A percentile compares a stretch with the other conserved stretches of the same genome.
Evolutionary conservation across 2,888 invertebrate genomes (phyloP).

Genomic region (Siphlonurus alternatus): DNA sequence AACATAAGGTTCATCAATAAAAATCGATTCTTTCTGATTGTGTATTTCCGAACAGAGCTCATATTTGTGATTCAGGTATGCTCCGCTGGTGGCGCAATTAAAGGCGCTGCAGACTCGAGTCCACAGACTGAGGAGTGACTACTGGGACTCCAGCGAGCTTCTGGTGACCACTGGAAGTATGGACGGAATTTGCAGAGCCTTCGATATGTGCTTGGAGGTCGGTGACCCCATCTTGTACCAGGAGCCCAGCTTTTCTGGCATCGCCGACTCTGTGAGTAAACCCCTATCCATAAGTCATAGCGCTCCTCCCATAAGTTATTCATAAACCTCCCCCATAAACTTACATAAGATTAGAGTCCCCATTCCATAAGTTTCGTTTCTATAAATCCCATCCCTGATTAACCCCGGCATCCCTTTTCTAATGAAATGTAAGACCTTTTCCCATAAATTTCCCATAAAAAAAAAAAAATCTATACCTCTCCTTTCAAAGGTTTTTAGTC

Average conservation of each 20-base stretch:
- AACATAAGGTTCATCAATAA: too few relatives aligned
- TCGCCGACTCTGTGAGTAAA: constrained; percentile 42
- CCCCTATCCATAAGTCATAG: too few relatives aligned
- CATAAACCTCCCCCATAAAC: too few relatives aligned
- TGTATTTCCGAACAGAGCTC: too few relatives aligned
- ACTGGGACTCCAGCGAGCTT: constrained; percentile 32
- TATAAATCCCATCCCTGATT: too few relatives aligned
- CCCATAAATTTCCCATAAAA: background rate
- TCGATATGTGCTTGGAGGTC: constrained; percentile 50
- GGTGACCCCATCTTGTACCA: constrained; percentile 54
- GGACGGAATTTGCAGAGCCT: constrained; percentile 56
- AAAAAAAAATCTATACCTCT: background rate
- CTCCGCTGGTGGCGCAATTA: constrained; percentile 38
- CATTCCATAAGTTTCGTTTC: too few relatives aligned
- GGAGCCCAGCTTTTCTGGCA: constrained; percentile 55
- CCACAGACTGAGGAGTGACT: constrained; percentile 44
- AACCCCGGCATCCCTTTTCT: too few relatives aligned
- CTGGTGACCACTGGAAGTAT: constrained; percentile 58
- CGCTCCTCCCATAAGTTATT: too few relatives aligned
- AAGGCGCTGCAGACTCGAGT: constrained; percentile 41
- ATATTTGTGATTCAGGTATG: constrained; percentile 31
- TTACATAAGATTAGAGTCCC: too few relatives aligned
- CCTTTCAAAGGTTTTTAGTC: background rate
- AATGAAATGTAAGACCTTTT: too few relatives aligned
- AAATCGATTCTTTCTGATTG: too few relatives aligned